Conservation (phyloP, 2,797 vertebrate genomes). For the Paratrypauchen microcephalus region DNA sequence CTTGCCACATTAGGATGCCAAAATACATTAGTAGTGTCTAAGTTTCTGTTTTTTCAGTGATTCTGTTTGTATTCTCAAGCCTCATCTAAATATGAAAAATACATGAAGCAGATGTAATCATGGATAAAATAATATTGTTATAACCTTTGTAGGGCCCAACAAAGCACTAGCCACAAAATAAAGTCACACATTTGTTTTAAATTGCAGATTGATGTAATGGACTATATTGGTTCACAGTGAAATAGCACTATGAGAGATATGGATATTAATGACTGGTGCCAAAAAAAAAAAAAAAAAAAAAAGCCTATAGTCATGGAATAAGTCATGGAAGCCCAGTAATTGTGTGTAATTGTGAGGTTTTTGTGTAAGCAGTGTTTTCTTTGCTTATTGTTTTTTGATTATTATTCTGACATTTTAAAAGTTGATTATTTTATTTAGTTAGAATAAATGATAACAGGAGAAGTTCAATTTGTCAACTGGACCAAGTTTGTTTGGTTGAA, state of each 20-base stretch:
- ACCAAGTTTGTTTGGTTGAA: too few species aligned
- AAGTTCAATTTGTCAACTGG: too few species aligned
- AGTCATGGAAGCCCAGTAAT: background rate
- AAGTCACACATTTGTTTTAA: background rate
- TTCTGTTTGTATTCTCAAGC: background rate
- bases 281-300: background rate
- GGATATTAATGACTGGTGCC: background rate
- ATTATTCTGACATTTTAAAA: background rate
- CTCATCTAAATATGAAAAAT: slow-evolving; percentile 21
- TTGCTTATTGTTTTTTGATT: background rate
- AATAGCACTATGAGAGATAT: background rate
- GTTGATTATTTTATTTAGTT: background rate
- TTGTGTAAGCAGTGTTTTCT: background rate
- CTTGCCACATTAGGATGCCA: slow-evolving; percentile 13
- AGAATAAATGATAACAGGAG: too few species aligned
- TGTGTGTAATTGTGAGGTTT: too few species aligned
- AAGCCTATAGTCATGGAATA: background rate
- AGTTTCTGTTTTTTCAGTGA: background rate
- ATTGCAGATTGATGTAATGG: background rate
- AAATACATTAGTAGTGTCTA: slow-evolving; percentile 20
- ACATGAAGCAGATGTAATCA: slow-evolving; percentile 10
- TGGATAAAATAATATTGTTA: too few species aligned
- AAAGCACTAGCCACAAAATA: slow-evolving; percentile 5
- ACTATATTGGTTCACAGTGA: background rate
- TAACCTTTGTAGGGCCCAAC: background rate